Conservation (phyloP, 2,888 invertebrate species). For the Lochmaea capreae region DNA sequence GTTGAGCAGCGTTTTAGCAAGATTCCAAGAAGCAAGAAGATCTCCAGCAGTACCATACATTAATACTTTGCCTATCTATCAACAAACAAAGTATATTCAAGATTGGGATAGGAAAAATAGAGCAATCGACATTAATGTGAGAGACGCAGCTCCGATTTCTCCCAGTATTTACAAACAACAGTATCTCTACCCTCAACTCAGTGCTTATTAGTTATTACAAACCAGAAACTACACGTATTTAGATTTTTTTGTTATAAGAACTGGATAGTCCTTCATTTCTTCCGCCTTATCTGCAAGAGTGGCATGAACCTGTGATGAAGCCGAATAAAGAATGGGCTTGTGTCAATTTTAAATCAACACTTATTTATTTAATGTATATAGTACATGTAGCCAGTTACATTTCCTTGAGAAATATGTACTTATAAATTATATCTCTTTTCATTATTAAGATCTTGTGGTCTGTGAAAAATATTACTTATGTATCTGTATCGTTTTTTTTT, state of each 20-base stretch:
- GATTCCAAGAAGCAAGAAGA: conserved; percentile 59
- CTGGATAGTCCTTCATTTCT: too few species aligned
- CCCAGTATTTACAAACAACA: conserved; percentile 25
- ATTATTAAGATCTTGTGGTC: too few species aligned
- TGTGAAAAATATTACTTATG: too few species aligned
- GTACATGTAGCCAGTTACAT: too few species aligned
- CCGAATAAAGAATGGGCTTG: too few species aligned
- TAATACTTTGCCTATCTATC: conserved; percentile 45
- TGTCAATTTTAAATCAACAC: too few species aligned
- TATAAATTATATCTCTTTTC: too few species aligned
- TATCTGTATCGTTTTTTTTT: background rate
- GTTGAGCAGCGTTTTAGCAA: conserved; percentile 61
- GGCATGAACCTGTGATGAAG: too few species aligned
- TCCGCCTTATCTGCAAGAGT: too few species aligned
- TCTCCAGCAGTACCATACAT: conserved; percentile 45
- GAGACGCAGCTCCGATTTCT: conserved; percentile 5
- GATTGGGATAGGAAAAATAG: conserved; percentile 50
- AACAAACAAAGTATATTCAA: conserved; percentile 40
- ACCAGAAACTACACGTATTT: background rate
- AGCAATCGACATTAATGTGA: conserved; percentile 20
- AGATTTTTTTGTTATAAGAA: background rate
- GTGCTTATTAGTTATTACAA: conserved; percentile 25
- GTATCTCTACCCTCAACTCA: conserved; percentile 35
- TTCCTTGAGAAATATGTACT: too few species aligned
- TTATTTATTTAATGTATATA: too few species aligned